Evolutionary conservation across 1,140 invertebrate genomes (phyloP).

Genomic region (Macrostomum lignano): DNA sequence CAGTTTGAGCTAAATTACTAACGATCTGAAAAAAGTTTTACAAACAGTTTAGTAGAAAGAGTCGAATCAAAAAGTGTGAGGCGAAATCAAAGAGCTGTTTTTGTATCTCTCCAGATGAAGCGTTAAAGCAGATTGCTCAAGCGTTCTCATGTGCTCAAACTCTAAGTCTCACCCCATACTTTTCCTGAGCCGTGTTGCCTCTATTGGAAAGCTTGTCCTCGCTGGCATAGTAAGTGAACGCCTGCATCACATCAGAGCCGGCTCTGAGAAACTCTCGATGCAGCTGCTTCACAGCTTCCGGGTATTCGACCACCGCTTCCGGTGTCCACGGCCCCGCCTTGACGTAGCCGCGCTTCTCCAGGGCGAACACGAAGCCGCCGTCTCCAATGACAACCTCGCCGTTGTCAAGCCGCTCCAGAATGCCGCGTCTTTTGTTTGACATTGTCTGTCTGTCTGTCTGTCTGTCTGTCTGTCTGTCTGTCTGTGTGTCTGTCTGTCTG

Average conservation of each 20-base stretch:
- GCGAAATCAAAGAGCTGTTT: no score
- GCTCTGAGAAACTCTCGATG: slow-evolving; percentile 25
- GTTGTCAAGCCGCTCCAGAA: slow-evolving; percentile 22
- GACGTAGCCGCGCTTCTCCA: slow-evolving; percentile 28
- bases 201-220: slow-evolving; percentile 26
- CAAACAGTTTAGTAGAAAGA: no score
- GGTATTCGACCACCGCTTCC: slow-evolving; percentile 21
- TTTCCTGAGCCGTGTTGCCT: slow-evolving; percentile 18
- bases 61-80: no score
- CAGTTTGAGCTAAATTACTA: no score
- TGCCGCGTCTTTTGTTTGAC: no score
- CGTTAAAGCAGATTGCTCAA: no score
- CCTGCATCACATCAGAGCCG: slow-evolving; percentile 27
- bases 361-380: slow-evolving; percentile 27
- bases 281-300: slow-evolving; percentile 21
- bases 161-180: slow-evolving; percentile 14
- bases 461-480: no score
- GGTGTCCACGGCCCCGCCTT: slow-evolving; percentile 29
- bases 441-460: no score
- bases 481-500: no score
- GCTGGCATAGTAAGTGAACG: slow-evolving; percentile 27
- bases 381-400: slow-evolving; percentile 24
- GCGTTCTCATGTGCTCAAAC: no score
- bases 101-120: no score
- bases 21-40: no score